Percentiles rank a stretch among this genome's conserved stretches.
phyloP scores from a whole-genome alignment of 2,113 vertebrate species.

The Nestor notabilis region DNA sequence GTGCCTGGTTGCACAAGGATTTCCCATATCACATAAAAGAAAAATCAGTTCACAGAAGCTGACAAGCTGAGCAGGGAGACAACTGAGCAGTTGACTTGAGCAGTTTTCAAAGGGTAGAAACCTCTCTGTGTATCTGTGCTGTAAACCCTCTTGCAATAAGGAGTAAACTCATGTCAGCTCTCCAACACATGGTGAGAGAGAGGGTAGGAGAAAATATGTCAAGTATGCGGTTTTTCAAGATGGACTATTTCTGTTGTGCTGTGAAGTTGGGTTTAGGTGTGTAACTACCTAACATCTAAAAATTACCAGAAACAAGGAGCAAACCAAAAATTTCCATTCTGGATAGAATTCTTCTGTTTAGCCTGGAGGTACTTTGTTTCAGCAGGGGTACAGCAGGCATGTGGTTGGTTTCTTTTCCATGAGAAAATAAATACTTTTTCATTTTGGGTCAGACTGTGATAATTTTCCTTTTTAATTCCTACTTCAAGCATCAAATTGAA shows the following conservation, averaged over 20 bases:
- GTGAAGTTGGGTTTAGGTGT: not conserved
- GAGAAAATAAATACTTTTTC: not conserved
- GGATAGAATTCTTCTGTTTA: not conserved
- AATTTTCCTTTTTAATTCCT: conserved; percentile 30
- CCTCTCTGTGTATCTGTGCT: not conserved
- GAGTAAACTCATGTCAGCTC: not conserved
- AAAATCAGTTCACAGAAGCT: not conserved
- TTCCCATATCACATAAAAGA: not conserved
- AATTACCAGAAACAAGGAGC: not conserved
- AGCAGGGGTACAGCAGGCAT: not conserved
- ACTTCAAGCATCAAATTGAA: conserved; percentile 22
- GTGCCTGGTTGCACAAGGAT: not conserved
- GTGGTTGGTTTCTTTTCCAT: not conserved
- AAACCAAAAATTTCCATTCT: not conserved
- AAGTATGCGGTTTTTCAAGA: not conserved
- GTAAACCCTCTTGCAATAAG: not conserved
- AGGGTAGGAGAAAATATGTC: not conserved
- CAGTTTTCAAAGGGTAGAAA: not conserved
- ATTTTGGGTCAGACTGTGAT: not conserved
- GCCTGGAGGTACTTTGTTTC: not conserved
- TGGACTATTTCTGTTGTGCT: not conserved
- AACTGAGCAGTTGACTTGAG: not conserved
- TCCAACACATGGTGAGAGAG: not conserved
- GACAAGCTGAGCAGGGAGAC: not conserved
- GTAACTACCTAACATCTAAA: not conserved